phyloP scores from a whole-genome alignment of 2,113 vertebrate species.

The Crotalus helleri region DNA sequence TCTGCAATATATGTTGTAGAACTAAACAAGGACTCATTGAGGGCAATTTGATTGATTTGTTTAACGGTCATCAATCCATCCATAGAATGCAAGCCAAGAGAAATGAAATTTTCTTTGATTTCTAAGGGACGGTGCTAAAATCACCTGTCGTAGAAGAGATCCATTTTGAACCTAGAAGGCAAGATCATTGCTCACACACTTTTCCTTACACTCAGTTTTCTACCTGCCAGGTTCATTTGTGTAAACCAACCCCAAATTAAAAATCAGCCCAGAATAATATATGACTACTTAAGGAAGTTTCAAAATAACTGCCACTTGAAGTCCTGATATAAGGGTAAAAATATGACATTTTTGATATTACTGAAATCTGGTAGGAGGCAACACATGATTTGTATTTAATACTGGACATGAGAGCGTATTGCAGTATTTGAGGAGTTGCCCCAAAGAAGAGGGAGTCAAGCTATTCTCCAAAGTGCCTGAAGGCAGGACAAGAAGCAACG shows the following conservation, averaged over 20 bases:
- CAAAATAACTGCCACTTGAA: constrained; percentile 41
- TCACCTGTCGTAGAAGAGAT: constrained; percentile 57
- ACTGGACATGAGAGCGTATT: not conserved
- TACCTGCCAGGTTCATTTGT: constrained; percentile 59
- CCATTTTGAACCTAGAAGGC: constrained; percentile 60
- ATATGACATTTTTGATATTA: not conserved
- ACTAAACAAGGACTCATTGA: constrained; percentile 37
- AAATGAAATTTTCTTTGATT: constrained; percentile 52
- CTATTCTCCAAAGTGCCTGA: too few relatives aligned
- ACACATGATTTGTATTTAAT: not conserved
- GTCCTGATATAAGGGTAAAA: constrained; percentile 1
- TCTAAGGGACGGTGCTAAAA: constrained; percentile 60
- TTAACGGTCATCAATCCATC: constrained; percentile 39
- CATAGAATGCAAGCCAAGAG: constrained; percentile 35
- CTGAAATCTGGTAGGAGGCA: not conserved
- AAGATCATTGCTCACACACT: constrained; percentile 58
- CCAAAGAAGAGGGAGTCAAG: too few relatives aligned
- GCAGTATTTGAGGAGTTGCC: too few relatives aligned
- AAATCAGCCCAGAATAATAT: constrained; percentile 51
- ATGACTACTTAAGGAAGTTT: constrained; percentile 56
- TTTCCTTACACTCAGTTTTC: constrained; percentile 32
- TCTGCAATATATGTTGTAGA: constrained; percentile 27
- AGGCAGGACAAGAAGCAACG: too few relatives aligned
- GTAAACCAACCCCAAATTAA: constrained; percentile 62
- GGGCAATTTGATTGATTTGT: constrained; percentile 41